phyloP scores from a whole-genome alignment of 2,113 vertebrate genomes.

The Mastomys coucha region DNA sequence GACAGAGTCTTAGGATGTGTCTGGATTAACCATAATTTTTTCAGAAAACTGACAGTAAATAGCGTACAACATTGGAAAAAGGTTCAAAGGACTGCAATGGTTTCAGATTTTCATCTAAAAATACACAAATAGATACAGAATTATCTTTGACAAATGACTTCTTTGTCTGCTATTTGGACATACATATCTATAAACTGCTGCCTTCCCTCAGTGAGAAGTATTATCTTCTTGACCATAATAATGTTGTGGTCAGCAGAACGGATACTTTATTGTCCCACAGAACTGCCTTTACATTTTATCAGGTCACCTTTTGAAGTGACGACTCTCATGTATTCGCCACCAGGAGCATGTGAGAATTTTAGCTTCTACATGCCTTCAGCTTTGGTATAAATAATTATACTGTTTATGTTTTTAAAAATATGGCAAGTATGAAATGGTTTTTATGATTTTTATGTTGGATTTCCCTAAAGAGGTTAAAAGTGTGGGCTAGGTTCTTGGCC shows the following conservation, averaged over 20 bases:
- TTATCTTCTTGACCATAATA: neutral
- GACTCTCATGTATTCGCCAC: neutral
- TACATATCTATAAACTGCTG: neutral
- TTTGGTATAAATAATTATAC: neutral
- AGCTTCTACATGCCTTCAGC: neutral
- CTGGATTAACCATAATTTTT: neutral
- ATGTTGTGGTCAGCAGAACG: neutral
- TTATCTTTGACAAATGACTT: conserved; percentile 8
- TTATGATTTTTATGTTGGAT: conserved; percentile 11
- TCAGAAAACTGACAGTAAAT: neutral
- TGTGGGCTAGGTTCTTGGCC: neutral
- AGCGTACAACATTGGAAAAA: neutral
- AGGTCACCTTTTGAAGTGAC: neutral
- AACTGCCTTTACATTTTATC: neutral
- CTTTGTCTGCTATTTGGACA: neutral
- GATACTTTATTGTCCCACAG: neutral
- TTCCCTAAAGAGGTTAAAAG: neutral
- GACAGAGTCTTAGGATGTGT: neutral
- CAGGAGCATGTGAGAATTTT: neutral
- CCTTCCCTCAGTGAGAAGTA: neutral
- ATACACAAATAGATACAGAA: neutral
- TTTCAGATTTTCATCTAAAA: conserved; percentile 35
- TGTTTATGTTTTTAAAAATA: conserved; percentile 15
- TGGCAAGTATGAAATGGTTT: neutral
- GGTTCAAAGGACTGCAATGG: neutral